These are phyloP conservation scores for Ophion slaviceki DNA, from an alignment of 2,888 invertebrate species.

Conservation along the genomic window DNA sequence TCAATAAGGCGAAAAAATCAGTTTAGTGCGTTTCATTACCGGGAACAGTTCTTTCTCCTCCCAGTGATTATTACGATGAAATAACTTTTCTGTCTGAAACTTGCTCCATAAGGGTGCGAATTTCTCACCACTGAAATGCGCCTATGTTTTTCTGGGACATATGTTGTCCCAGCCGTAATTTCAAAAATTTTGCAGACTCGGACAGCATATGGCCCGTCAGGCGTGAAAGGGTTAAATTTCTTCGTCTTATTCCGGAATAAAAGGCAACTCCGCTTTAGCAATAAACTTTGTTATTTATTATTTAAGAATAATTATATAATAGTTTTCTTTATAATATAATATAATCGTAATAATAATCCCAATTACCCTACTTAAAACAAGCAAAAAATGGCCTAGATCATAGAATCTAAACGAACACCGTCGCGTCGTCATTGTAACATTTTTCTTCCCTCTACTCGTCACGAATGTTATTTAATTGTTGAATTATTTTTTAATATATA, in stretches of 20 bases:
- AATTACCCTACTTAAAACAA: constrained; percentile 70
- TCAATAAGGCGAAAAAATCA: no score
- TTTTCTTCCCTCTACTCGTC: constrained; percentile 31
- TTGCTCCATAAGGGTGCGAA: no score
- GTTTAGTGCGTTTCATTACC: no score
- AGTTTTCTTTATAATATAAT: constrained; percentile 56
- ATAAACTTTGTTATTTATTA: constrained; percentile 78
- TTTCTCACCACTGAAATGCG: no score
- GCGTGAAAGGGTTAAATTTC: not conserved
- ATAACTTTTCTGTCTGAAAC: no score
- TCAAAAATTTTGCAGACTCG: no score
- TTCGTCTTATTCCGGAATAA: not conserved
- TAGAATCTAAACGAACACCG: constrained; percentile 70
- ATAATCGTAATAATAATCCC: constrained; percentile 70
- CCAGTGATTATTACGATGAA: no score
- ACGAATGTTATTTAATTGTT: constrained; percentile 65
- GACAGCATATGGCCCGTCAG: no score
- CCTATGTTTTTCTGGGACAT: no score
- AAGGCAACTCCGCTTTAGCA: constrained; percentile 63
- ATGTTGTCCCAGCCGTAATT: no score
- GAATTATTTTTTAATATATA: constrained; percentile 74
- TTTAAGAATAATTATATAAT: constrained; percentile 78
- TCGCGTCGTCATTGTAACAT: constrained; percentile 13
- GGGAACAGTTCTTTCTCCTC: no score
- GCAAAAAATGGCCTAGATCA: constrained; percentile 71